phyloP scores from a whole-genome alignment of 1,140 invertebrate species.

The Drosophila baimaii region DNA sequence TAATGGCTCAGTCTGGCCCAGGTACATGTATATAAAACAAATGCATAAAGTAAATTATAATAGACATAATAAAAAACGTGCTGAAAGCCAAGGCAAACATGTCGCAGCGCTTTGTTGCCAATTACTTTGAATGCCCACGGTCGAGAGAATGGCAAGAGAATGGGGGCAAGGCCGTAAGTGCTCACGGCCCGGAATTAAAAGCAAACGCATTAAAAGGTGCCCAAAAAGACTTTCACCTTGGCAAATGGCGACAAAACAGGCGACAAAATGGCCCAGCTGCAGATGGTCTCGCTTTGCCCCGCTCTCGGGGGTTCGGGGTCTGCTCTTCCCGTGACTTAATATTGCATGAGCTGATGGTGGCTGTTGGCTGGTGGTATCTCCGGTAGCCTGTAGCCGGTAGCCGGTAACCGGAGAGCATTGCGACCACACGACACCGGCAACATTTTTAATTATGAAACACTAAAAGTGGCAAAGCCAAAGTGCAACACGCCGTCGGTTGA shows the following conservation, averaged over 20 bases:
- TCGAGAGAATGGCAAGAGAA: neutral
- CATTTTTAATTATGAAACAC: conserved; percentile 84
- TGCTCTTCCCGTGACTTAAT: conserved; percentile 63
- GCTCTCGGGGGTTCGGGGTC: conserved; percentile 4
- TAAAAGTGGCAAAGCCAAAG: conserved; percentile 84
- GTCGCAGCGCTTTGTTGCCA: conserved; percentile 64
- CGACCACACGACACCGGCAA: conserved; percentile 67
- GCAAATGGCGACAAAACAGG: conserved; percentile 53
- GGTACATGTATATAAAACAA: conserved; percentile 38
- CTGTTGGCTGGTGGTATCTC: conserved; percentile 9
- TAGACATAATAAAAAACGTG: conserved; percentile 78
- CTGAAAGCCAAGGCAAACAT: conserved; percentile 64
- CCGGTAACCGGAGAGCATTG: conserved; percentile 37
- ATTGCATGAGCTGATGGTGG: conserved; percentile 70
- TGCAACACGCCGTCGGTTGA: conserved; percentile 70
- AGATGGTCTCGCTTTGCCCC: conserved; percentile 40
- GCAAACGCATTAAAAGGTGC: conserved; percentile 82
- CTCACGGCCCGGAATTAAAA: conserved; percentile 77
- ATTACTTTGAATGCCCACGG: conserved; percentile 58
- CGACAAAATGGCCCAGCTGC: conserved; percentile 74
- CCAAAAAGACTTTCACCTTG: conserved; percentile 82
- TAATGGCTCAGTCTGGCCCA: conserved; percentile 48
- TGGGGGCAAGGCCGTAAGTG: conserved; percentile 71
- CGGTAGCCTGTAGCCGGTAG: conserved; percentile 5
- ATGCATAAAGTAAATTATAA: conserved; percentile 82